Percentiles rank a stretch among this genome's conserved stretches.
Evolutionary conservation across 2,113 vertebrate species (phyloP).

Genomic region (Furnarius figulus): DNA sequence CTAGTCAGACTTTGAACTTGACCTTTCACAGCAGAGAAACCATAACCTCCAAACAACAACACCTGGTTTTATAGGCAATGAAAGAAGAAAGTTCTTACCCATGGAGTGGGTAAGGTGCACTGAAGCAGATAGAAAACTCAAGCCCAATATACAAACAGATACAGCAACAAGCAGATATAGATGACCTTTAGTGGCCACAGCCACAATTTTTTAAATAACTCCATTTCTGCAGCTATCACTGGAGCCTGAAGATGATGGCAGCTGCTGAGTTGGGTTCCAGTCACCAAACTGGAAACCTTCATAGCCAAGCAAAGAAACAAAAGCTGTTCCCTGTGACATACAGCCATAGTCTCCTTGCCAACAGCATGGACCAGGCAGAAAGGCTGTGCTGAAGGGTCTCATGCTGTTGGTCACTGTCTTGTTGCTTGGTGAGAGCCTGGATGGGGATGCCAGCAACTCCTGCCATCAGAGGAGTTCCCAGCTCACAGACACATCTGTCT

Average conservation of each 20-base stretch:
- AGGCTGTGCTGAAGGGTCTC: neutral
- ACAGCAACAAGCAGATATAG: neutral
- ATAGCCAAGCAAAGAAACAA: neutral
- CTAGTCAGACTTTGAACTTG: neutral
- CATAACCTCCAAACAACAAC: neutral
- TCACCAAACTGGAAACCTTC: neutral
- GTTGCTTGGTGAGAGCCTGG: neutral
- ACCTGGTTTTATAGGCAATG: neutral
- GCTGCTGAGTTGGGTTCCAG: neutral
- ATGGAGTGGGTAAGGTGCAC: neutral
- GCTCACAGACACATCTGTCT: neutral
- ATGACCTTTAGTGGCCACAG: neutral
- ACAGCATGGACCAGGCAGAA: neutral
- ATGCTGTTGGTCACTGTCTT: neutral
- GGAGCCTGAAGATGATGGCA: neutral
- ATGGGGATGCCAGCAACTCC: neutral
- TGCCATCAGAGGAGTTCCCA: neutral
- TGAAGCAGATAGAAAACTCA: neutral
- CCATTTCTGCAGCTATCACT: neutral
- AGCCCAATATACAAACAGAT: neutral
- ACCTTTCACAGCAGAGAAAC: neutral
- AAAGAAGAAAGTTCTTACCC: neutral
- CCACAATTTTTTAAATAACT: neutral
- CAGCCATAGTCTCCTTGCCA: neutral
- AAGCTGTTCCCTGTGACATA: neutral